phyloP scores from a whole-genome alignment of 2,797 vertebrate species.

The Jordanella pulchra region DNA sequence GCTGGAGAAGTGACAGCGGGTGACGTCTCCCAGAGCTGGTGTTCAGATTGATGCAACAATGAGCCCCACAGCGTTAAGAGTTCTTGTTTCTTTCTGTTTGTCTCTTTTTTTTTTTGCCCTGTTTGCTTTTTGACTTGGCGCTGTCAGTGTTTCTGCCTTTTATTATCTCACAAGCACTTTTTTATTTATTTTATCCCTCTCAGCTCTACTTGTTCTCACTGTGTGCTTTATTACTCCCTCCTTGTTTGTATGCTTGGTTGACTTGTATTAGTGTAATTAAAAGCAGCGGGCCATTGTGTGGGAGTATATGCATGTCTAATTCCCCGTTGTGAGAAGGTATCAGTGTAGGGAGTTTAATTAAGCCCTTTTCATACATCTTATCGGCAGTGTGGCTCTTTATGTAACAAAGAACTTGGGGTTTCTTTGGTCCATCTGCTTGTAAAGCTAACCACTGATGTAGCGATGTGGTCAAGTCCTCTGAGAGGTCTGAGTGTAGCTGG shows the following conservation, averaged over 20 bases:
- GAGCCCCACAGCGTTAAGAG: constrained; percentile 15
- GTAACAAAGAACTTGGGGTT: constrained; percentile 13
- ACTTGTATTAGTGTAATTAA: constrained; percentile 65
- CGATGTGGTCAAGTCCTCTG: constrained; percentile 25
- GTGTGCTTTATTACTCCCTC: constrained; percentile 31
- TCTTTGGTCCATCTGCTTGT: constrained; percentile 10
- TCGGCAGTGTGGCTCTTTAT: constrained; percentile 11
- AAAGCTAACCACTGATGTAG: constrained; percentile 41
- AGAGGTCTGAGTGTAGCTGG: constrained; percentile 49
- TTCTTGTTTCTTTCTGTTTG: constrained; percentile 38
- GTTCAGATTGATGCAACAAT: constrained; percentile 36
- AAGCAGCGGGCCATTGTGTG: constrained; percentile 60
- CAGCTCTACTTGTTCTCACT: constrained; percentile 17
- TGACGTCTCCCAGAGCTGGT: constrained; percentile 45
- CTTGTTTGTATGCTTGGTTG: constrained; percentile 34
- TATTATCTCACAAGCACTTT: constrained; percentile 37
- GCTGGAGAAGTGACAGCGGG: constrained; percentile 43
- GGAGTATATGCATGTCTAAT: constrained; percentile 44
- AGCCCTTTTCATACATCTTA: constrained; percentile 29
- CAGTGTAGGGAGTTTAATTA: constrained; percentile 58
- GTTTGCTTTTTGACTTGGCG: neutral
- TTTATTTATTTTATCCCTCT: constrained; percentile 12
- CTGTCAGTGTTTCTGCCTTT: constrained; percentile 34
- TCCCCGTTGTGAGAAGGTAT: constrained; percentile 54
- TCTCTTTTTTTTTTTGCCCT: constrained; percentile 19